These are phyloP conservation scores for Polia nebulosa DNA, from an alignment of 2,888 invertebrate genomes.

Conservation along the genomic window DNA sequence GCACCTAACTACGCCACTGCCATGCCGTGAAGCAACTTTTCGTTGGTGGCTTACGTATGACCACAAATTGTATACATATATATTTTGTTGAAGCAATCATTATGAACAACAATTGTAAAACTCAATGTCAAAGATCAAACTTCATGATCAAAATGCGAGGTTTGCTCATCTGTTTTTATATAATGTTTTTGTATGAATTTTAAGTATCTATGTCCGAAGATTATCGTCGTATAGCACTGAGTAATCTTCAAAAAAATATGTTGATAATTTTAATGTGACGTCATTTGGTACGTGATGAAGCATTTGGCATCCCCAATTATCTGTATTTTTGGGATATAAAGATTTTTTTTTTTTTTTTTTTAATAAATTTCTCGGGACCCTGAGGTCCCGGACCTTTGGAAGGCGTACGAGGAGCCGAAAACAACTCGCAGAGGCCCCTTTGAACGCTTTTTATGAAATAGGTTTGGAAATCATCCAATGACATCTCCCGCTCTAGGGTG, in stretches of 20 bases:
- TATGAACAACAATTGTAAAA: conserved; percentile 13
- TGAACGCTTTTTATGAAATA: too few relatives aligned
- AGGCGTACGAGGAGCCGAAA: too few relatives aligned
- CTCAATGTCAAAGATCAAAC: conserved; percentile 51
- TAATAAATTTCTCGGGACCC: too few relatives aligned
- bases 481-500: too few relatives aligned
- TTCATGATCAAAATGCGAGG: conserved; percentile 8
- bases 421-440: too few relatives aligned
- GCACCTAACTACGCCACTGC: not conserved
- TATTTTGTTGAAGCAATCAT: conserved; percentile 27
- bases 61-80: conserved; percentile 3
- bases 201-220: not conserved
- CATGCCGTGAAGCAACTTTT: conserved; percentile 15
- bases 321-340: too few relatives aligned
- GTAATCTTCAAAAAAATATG: not conserved
- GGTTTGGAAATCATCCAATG: too few relatives aligned
- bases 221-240: not conserved
- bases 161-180: conserved; percentile 30
- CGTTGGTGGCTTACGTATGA: not conserved
- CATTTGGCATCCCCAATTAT: conserved; percentile 8
- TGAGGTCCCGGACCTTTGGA: too few relatives aligned
- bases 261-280: conserved; percentile 9
- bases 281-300: not conserved
- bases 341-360: too few relatives aligned
- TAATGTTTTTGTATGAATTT: conserved; percentile 5